Percentiles rank a stretch among this genome's conserved stretches.
phyloP scores from a whole-genome alignment of 2,797 vertebrate genomes.

The Sternarchorhynchus goeldii region DNA sequence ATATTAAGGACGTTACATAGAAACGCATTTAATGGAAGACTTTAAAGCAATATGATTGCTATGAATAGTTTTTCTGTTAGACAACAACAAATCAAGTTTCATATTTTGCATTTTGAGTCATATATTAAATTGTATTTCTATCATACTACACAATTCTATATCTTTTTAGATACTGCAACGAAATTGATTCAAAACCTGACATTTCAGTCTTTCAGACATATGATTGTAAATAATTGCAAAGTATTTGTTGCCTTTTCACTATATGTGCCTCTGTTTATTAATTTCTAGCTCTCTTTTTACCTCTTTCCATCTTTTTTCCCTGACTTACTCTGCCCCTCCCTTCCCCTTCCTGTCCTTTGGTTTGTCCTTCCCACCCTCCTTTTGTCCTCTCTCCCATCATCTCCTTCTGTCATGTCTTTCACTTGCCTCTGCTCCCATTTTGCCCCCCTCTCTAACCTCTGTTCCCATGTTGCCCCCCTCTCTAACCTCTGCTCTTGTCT shows the following conservation, averaged over 20 bases:
- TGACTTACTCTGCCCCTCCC: neutral
- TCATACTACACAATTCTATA: no score
- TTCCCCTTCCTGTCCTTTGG: neutral
- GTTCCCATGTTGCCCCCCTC: neutral
- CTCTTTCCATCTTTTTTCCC: neutral
- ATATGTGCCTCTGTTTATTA: neutral
- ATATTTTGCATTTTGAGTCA: no score
- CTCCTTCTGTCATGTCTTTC: constrained; percentile 1
- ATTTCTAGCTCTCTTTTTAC: neutral
- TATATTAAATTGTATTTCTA: no score
- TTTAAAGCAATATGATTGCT: neutral
- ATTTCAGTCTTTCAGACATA: no score
- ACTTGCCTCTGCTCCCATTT: neutral
- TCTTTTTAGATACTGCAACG: no score
- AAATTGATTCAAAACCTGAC: no score
- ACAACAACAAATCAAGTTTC: no score
- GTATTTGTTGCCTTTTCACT: neutral
- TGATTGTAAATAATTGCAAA: no score
- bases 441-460: neutral
- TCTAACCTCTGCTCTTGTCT: neutral
- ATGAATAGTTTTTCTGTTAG: no score
- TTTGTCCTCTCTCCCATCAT: constrained; percentile 2
- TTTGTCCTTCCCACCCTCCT: neutral
- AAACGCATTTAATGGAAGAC: neutral
- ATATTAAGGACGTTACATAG: no score